Evolutionary conservation across 2,797 vertebrate genomes (phyloP), one percentile per base, ranked within the genome.

Genomic region (Schizopygopsis pylzovi): DNA sequence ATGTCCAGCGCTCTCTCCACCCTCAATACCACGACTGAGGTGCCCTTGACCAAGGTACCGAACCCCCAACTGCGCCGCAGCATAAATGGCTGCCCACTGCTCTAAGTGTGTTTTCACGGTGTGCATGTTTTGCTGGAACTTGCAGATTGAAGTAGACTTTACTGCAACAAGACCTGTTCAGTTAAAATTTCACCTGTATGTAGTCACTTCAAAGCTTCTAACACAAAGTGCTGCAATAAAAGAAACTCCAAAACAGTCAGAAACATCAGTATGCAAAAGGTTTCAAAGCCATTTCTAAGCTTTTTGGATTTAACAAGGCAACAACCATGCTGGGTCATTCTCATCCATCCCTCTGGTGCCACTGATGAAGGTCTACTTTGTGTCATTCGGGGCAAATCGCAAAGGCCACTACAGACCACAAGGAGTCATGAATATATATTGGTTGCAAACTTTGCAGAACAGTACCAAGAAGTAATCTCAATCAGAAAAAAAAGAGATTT

Each of bases 361-460:
- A 73, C 54, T 22, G 52, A 72, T 72, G 68, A 65, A 80, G 63
- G 61, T 63, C 71, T 61, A 33, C 71, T 83, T 75, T 75, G 41
- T 49, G 39, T 37, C 25, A 37, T 37, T 73, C 15, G 18, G 68
- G 4, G 16, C n/a, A 59, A 72, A 71, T 59, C 28, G 12, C 71
- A 28, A 59, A n/a, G 68, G n/a, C 52, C 52, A 15, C 9, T 45
- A 25, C 15, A 72, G 68, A 4, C 52, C 68, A 59, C 39, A 56
- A 75, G 41, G 12, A 56, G 81, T 73, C 25, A 83, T 47, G 41
- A 73, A 73, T 45, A 43, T 47, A 82, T 28, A 82, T 33, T 83
- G 54, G 25, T n/a, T 83, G 11, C 4, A 2, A 12, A 43, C 49
- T 54, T 56, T 52, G 15, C 49, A 16, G n/a, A 49, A 81, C 13